Base-by-base conservation (phyloP, 1,140 invertebrate genomes). In the Drosophila neocordata region DNA sequence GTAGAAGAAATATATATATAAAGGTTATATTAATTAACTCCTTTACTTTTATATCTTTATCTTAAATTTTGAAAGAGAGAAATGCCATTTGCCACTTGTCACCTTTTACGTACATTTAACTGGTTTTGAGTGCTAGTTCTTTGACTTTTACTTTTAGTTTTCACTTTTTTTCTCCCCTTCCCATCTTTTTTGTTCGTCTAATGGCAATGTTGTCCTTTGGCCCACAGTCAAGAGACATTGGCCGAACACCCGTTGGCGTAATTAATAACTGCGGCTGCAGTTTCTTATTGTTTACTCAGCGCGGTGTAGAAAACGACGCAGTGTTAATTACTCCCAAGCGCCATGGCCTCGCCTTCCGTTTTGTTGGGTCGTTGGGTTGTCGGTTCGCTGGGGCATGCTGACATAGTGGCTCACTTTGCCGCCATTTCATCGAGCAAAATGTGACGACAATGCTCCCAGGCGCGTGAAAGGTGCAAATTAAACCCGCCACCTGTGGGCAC, bases 291-390 rank as follows among this genome's bases (percentile, higher is more conserved):
- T 85, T 85, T 87, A 74, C 82, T 62, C 68, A 65, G 61, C 55
- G 69, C 35, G 73, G 64, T 20, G 59, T 58, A 15, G 41, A 52
- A 38, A 69, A 27, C 79, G 82, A 76, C 82, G 82, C 82, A 87
- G 83, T 88, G 82, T 88, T 87, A 87, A 87, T 87, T 87, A 87
- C 82, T 87, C 82, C 79, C 79, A 56, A 65, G 68, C 53, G 71
- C 37, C 48, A 13, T 24, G 62, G n/a, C 57, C 13, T 8, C 18
- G 7, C 9, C 24, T 20, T 35, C 35, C 22, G 6, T 15, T 24
- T 24, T 59, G 13, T 53, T 27, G n/a, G n/a, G 1, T 4, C 7
- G 31, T 20, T 11, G 8, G 9, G n/a, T 11, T 9, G 20, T 41
- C 13, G 22, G n/a, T 7, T n/a, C 48, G 9, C 53, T 44, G 57